Conservation (phyloP, 1,140 invertebrate genomes). For the Drosophila ironensis region DNA sequence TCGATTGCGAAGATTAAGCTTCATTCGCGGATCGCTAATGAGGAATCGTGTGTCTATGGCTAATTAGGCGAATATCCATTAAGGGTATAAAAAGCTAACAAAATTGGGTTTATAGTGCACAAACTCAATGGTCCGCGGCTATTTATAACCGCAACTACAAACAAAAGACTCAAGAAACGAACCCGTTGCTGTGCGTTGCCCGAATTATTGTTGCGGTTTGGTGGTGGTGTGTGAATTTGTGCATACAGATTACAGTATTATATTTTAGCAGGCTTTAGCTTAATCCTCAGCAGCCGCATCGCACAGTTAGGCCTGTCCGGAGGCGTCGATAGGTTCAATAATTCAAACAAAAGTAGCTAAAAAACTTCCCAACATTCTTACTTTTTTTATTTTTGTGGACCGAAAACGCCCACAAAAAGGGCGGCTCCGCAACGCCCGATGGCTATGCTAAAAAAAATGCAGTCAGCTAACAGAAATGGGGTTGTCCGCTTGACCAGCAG, state of each 20-base stretch:
- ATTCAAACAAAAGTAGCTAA: slow-evolving; percentile 73
- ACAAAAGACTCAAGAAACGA: slow-evolving; percentile 70
- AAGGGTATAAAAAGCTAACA: slow-evolving; percentile 32
- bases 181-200: slow-evolving; percentile 43
- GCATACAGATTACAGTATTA: slow-evolving; percentile 77
- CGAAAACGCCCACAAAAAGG: slow-evolving; percentile 56
- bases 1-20: slow-evolving; percentile 16
- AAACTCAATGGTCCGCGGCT: slow-evolving; percentile 68
- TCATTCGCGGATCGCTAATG: slow-evolving; percentile 34
- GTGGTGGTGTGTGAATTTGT: slow-evolving; percentile 70
- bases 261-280: slow-evolving; percentile 57
- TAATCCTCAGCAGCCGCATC: slow-evolving; percentile 16
- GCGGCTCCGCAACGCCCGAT: slow-evolving; percentile 2
- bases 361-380: slow-evolving; percentile 37
- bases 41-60: slow-evolving; percentile 50
- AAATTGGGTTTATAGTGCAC: slow-evolving; percentile 75
- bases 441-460: slow-evolving; percentile 24
- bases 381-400: slow-evolving; percentile 25
- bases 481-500: slow-evolving; percentile 36
- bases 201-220: neutral
- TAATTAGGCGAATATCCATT: slow-evolving; percentile 69
- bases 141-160: slow-evolving; percentile 65
- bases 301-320: slow-evolving; percentile 68
- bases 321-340: slow-evolving; percentile 70
- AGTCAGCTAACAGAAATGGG: slow-evolving; percentile 58